Percentiles rank a stretch among this genome's conserved stretches.
phyloP scores from a whole-genome alignment of 2,113 vertebrate species.

The Gavialis gangeticus region DNA sequence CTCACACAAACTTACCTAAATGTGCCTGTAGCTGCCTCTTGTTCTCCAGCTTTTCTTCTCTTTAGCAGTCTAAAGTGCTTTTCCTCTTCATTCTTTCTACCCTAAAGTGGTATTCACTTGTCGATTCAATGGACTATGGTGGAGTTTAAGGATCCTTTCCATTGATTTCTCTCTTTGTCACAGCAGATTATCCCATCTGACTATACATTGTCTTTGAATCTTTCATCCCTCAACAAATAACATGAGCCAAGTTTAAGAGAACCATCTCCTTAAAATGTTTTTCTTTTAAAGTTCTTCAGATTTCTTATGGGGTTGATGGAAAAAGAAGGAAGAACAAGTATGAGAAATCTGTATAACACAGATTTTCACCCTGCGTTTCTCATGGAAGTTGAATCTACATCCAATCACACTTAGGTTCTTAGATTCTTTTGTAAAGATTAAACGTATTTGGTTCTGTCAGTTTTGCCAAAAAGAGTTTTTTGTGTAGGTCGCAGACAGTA shows the following conservation, averaged over 20 bases:
- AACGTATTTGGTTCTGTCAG: neutral
- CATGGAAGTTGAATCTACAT: neutral
- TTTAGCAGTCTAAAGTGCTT: fast-evolving
- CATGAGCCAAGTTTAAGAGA: neutral
- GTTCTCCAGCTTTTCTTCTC: neutral
- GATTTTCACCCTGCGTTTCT: neutral
- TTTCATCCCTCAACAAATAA: neutral
- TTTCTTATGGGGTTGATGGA: neutral
- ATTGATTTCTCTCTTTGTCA: neutral
- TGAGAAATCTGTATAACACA: neutral
- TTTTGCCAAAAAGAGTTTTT: neutral
- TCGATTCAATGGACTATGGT: neutral
- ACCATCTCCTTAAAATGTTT: neutral
- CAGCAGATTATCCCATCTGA: neutral
- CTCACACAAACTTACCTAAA: too few relatives aligned
- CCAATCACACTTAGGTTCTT: neutral
- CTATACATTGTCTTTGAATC: neutral
- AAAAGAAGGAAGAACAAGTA: neutral
- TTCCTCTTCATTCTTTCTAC: neutral
- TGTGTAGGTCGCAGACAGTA: neutral
- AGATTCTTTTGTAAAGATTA: neutral
- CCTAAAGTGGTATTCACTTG: neutral
- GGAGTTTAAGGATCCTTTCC: neutral
- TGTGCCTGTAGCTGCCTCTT: neutral
- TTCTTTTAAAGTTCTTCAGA: neutral